These are phyloP conservation scores for Scolopax mira DNA, from an alignment of 2,113 vertebrate species.

Conservation along the genomic window DNA sequence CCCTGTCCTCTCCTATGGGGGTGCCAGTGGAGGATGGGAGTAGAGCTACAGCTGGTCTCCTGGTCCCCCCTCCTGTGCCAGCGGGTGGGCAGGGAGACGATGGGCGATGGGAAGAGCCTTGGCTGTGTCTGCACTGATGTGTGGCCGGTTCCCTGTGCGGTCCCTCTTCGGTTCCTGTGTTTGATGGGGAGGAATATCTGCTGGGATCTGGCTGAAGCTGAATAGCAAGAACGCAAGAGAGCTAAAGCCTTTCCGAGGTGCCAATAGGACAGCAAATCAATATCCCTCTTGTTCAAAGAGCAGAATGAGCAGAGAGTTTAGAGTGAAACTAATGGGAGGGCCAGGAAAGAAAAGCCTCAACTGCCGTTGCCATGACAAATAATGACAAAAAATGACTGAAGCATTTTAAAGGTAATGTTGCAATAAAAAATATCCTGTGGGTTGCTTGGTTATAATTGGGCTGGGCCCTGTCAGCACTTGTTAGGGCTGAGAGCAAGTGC, in stretches of 20 bases:
- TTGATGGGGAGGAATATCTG: background rate
- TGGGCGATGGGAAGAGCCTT: background rate
- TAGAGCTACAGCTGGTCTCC: background rate
- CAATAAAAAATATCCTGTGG: background rate
- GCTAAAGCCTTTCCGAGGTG: background rate
- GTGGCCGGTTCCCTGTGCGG: background rate
- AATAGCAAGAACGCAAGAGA: background rate
- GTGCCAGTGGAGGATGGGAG: background rate
- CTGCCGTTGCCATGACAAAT: background rate
- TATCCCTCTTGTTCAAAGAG: background rate
- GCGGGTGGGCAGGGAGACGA: too few species aligned
- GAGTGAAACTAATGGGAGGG: background rate
- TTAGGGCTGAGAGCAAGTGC: background rate
- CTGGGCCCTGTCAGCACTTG: background rate
- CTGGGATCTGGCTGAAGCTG: background rate
- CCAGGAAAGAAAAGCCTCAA: background rate
- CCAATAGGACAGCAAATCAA: background rate
- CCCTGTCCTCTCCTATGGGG: rapidly evolving
- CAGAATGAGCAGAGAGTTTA: background rate
- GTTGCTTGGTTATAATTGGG: background rate
- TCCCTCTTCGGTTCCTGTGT: background rate
- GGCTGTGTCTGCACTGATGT: background rate
- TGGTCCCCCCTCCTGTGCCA: too few species aligned
- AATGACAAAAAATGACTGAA: background rate
- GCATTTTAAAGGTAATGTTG: background rate